A percentile compares a stretch with the other conserved stretches of the same genome.
phyloP scores from a whole-genome alignment of 2,888 invertebrate species.

The Amphipoea oculea region DNA sequence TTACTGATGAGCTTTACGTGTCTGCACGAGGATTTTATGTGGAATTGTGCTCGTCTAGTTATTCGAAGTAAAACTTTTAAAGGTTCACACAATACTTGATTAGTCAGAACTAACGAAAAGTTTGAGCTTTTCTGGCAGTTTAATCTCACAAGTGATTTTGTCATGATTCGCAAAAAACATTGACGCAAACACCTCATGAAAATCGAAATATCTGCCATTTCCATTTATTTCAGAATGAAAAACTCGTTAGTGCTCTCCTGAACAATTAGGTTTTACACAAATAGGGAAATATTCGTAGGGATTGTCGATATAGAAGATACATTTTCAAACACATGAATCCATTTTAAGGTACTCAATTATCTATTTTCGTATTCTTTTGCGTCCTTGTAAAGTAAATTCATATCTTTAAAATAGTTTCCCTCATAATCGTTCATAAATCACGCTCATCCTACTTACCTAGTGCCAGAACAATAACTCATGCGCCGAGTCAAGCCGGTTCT shows the following conservation, averaged over 20 bases:
- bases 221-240: neutral
- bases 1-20: slow-evolving; percentile 36
- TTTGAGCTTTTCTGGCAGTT: neutral
- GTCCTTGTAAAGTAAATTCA: slow-evolving; percentile 8
- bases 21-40: neutral
- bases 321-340: neutral
- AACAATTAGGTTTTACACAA: neutral
- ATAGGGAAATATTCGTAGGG: too few species aligned
- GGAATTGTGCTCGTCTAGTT: neutral
- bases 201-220: neutral
- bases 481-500: slow-evolving; percentile 58
- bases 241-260: too few species aligned
- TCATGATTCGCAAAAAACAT: too few species aligned
- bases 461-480: slow-evolving; percentile 79
- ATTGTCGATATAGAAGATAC: neutral
- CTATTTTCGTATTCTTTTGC: neutral
- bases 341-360: neutral
- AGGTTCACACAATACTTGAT: neutral
- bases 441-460: slow-evolving; percentile 79
- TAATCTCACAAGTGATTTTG: neutral
- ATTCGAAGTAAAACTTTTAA: neutral
- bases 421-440: slow-evolving; percentile 70
- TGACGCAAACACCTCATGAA: neutral
- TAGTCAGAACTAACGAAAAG: neutral
- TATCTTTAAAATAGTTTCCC: slow-evolving; percentile 41